Conservation (phyloP, 2,797 vertebrate genomes). For the Glossophaga mutica region DNA sequence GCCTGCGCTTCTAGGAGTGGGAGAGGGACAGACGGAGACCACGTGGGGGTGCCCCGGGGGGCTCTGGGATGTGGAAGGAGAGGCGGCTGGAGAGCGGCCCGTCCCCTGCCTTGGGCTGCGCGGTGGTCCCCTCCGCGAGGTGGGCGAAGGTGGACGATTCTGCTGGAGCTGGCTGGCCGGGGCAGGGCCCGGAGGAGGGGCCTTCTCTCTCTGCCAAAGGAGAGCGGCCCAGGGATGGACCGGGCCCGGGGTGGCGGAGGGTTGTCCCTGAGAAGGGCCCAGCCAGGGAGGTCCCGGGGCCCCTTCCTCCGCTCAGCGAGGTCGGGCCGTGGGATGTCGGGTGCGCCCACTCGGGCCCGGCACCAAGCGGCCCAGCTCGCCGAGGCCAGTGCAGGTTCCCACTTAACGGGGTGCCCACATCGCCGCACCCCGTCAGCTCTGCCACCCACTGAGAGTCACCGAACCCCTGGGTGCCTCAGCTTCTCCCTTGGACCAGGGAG, state of each 20-base stretch:
- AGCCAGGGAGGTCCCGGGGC: neutral
- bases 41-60: neutral
- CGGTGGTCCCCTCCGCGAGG: neutral
- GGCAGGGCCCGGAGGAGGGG: neutral
- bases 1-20: neutral
- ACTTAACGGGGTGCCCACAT: fast-evolving
- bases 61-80: neutral
- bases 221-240: neutral
- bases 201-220: neutral
- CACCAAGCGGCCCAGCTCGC: fast-evolving
- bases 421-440: too few relatives aligned
- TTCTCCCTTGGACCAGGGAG: neutral
- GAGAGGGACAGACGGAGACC: fast-evolving
- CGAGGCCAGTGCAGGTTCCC: fast-evolving
- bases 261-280: neutral
- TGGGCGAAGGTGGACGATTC: neutral
- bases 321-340: neutral
- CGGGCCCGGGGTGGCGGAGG: neutral
- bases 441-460: neutral
- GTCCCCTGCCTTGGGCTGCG: neutral
- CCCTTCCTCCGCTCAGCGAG: neutral
- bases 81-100: neutral
- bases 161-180: neutral
- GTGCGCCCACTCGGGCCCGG: fast-evolving
- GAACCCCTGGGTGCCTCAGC: neutral